Evolutionary conservation across 2,888 invertebrate genomes (phyloP), one percentile per base, ranked within the genome.

Genomic region (Microplitis manilae): DNA sequence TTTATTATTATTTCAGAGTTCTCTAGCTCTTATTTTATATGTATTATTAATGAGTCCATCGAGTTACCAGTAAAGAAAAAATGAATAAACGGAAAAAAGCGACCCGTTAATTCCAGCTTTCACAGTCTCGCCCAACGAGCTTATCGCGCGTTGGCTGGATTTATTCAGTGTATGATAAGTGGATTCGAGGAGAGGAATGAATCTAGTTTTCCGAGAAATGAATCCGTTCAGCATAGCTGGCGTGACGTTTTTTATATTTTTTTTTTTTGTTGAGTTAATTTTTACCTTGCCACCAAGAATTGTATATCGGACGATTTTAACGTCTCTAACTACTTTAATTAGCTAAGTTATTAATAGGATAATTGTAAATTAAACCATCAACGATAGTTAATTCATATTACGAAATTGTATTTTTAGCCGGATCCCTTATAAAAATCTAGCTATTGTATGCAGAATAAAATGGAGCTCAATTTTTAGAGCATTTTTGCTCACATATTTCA

Each of bases 81-180:
- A 62, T 2, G 62, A 30, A 40, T 38, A 62, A 15, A 20, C 60
- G 50, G 30, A 8, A 20, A 60, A 13, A 73, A 73, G 40, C 7
- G 13, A 73, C 20, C 65, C 50, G 50, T 50, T 73, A 67, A 62
- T 65, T 73, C 50, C 41, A 17, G 64, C 50, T 73, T 38, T 62
- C 50, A 30, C 62, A 39, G 40, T 17, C 40, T 39, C 68, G n/a
- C 38, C 62, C 76, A 65, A 41, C 64, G 41, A 65, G 62, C 70
- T 73, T 73, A 75, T 75, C 75, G 62, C 61, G 40, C 68, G n/a
- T 20, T 61, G 5, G 41, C 61, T 75, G 41, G 40, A 75, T 75
- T 75, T 75, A 75, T 75, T 68, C 61, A 61, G 68, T 68, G 61
- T 62, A 75, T 68, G 69, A 69, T 75, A 75, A 75, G 75, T 75